Percentiles rank a stretch among this genome's conserved stretches.
phyloP scores from a whole-genome alignment of 2,888 invertebrate species.

The Rhagium mordax region DNA sequence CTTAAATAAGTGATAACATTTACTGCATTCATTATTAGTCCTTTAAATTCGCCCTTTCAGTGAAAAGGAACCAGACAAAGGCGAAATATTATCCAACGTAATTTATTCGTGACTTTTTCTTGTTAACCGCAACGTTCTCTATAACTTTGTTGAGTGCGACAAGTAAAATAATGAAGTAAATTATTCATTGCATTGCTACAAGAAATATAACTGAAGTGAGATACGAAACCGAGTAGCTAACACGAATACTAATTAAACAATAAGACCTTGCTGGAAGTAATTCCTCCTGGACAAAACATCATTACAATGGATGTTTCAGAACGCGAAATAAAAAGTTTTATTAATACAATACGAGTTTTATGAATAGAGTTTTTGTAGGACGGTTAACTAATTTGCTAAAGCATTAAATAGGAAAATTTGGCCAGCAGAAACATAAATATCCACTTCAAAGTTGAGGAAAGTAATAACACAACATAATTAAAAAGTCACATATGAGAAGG shows the following conservation, averaged over 20 bases:
- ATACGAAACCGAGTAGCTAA: constrained; percentile 4
- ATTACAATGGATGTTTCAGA: neutral
- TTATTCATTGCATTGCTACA: constrained; percentile 20
- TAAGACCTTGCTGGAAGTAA: constrained; percentile 3
- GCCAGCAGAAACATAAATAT: neutral
- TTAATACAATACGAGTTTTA: neutral
- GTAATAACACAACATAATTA: neutral
- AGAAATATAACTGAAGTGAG: constrained; percentile 16
- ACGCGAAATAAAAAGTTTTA: neutral
- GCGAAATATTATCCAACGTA: neutral
- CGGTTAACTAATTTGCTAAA: neutral
- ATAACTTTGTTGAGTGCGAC: constrained; percentile 16
- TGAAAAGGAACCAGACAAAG: neutral
- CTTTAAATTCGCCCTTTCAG: constrained; percentile 1
- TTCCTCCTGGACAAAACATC: constrained; percentile 7
- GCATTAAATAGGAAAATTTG: neutral
- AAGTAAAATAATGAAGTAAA: constrained; percentile 8
- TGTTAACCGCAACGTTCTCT: constrained; percentile 10
- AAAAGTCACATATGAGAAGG: neutral
- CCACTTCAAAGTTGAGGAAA: neutral
- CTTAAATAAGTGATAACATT: neutral
- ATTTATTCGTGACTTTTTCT: constrained; percentile 22
- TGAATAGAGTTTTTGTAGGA: neutral
- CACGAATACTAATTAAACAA: constrained; percentile 21
- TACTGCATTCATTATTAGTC: neutral